Percentiles rank a stretch among this genome's conserved stretches.
Evolutionary conservation across 2,113 vertebrate species (phyloP).

Genomic region (Nothocercus julius): DNA sequence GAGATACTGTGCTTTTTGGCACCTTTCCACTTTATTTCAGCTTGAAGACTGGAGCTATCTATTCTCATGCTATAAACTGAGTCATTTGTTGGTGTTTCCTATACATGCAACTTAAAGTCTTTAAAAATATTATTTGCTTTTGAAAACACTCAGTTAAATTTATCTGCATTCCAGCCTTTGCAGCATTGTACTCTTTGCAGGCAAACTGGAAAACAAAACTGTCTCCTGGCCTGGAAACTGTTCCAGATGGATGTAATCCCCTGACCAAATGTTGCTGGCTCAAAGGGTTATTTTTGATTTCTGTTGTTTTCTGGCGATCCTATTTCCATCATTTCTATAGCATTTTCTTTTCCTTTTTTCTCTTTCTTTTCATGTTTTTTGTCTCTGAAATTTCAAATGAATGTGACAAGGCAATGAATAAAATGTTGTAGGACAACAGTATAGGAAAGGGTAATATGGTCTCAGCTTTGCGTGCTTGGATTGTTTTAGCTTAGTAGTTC

Average conservation of each 20-base stretch:
- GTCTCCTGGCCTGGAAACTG: neutral
- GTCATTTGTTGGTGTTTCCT: neutral
- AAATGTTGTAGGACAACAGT: neutral
- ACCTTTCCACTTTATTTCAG: neutral
- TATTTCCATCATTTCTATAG: neutral
- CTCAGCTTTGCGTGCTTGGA: neutral
- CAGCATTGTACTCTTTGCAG: neutral
- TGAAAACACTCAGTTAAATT: neutral
- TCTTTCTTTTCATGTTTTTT: neutral
- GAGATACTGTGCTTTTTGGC: neutral
- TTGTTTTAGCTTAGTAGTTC: neutral
- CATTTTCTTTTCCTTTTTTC: accelerated
- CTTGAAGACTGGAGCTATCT: neutral
- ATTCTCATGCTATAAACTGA: neutral
- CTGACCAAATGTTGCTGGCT: neutral
- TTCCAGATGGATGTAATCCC: slow-evolving; percentile 10
- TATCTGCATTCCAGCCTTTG: neutral
- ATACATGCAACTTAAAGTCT: neutral
- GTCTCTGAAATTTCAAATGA: neutral
- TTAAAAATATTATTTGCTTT: neutral
- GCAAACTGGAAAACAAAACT: slow-evolving; percentile 5
- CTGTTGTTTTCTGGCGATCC: neutral
- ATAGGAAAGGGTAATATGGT: neutral
- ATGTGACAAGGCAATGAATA: neutral
- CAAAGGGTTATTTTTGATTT: neutral